phyloP scores from a whole-genome alignment of 23 tunicate genomes.

The Aplidium turbinatum region DNA sequence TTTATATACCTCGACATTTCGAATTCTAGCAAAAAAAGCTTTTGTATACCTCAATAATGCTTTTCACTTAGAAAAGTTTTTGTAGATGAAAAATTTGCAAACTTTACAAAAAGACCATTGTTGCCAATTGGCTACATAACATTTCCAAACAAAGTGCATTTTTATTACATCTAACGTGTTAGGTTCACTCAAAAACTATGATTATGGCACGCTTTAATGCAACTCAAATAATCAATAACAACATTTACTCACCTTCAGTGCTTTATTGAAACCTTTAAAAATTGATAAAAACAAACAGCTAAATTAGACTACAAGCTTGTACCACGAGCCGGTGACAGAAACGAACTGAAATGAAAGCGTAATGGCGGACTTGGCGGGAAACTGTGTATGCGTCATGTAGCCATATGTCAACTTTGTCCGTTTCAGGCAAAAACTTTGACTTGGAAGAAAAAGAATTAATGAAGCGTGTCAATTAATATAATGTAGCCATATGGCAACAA shows the following conservation, averaged over 20 bases:
- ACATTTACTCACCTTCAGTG: slow-evolving; percentile 10
- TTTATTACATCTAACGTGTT: background rate
- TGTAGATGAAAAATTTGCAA: slow-evolving; percentile 1
- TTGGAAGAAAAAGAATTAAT: too few species aligned
- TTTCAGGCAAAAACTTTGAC: too few species aligned
- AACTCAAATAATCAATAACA: background rate
- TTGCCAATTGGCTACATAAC: slow-evolving; percentile 28
- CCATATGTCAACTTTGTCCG: too few species aligned
- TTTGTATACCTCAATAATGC: background rate
- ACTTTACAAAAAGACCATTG: slow-evolving; percentile 14
- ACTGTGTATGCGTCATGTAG: too few species aligned
- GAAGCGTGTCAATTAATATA: too few species aligned
- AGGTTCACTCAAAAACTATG: slow-evolving; percentile 8
- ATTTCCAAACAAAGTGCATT: slow-evolving; percentile 8
- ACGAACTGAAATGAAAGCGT: background rate
- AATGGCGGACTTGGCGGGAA: slow-evolving; percentile 12
- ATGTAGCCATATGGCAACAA: too few species aligned
- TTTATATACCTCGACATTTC: background rate
- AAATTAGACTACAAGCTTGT: slow-evolving; percentile 5
- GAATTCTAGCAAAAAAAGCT: slow-evolving; percentile 6
- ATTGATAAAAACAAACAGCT: slow-evolving; percentile 4
- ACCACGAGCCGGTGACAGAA: slow-evolving; percentile 17
- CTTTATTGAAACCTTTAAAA: slow-evolving; percentile 5
- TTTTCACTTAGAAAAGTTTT: background rate
- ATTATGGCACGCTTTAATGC: slow-evolving; percentile 2